Percentiles rank a stretch among this genome's conserved stretches.
Conservation (phyloP, 2,113 vertebrate genomes). For the Myodes glareolus region DNA sequence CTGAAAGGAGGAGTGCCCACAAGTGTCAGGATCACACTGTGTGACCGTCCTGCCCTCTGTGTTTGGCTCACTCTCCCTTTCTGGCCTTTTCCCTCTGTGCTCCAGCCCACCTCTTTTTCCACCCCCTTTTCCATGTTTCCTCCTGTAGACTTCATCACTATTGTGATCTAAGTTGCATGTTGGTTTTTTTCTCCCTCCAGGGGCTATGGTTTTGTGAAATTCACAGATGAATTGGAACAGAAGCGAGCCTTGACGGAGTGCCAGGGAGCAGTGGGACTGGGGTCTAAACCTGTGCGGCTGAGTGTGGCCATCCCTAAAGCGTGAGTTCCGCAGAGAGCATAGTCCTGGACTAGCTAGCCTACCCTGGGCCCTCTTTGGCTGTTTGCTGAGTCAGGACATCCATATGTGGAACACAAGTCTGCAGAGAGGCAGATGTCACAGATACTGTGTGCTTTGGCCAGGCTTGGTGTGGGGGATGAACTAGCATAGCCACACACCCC, state of each 20-base stretch:
- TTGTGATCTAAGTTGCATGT: conserved; percentile 43
- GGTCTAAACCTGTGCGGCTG: conserved; percentile 92
- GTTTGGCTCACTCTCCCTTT: neutral
- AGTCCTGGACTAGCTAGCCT: neutral
- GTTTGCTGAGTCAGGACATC: neutral
- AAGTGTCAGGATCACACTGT: neutral
- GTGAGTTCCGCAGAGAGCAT: conserved; percentile 86
- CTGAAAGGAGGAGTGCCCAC: neutral
- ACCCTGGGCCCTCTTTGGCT: neutral
- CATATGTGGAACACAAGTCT: neutral
- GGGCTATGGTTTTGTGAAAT: conserved; percentile 97
- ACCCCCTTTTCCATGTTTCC: neutral
- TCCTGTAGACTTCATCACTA: neutral
- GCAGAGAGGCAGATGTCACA: neutral
- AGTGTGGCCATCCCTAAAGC: conserved; percentile 94
- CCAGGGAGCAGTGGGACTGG: conserved; percentile 93
- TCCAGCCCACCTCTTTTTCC: neutral
- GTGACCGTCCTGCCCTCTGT: neutral
- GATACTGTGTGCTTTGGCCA: neutral
- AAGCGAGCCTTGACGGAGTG: conserved; percentile 93
- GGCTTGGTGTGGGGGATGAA: neutral
- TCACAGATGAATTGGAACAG: conserved; percentile 94
- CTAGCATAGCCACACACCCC: neutral
- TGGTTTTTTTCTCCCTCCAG: conserved; percentile 81
- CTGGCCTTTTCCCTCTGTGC: neutral